Evolutionary conservation across 2,113 vertebrate species (phyloP).

Genomic region (Neotragus moschatus): DNA sequence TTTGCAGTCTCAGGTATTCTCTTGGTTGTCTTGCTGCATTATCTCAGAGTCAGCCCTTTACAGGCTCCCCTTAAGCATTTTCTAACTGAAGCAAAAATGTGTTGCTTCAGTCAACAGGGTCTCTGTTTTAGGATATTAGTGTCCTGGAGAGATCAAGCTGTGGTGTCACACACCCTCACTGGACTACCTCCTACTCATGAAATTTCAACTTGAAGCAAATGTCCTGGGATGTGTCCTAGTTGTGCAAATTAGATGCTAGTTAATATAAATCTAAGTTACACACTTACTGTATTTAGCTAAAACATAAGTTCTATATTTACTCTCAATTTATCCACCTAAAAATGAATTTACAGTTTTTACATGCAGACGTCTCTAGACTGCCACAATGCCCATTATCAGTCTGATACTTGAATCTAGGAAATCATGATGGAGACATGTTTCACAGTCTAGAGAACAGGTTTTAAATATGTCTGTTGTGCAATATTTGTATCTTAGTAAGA

Average conservation of each 20-base stretch:
- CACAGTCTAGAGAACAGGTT: conserved; percentile 53
- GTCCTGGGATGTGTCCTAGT: conserved; percentile 60
- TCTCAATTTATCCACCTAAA: conserved; percentile 51
- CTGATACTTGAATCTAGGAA: conserved; percentile 46
- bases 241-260: conserved; percentile 74
- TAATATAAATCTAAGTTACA: conserved; percentile 69
- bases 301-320: conserved; percentile 62
- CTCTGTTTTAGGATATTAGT: not conserved
- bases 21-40: not conserved
- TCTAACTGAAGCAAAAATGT: not conserved
- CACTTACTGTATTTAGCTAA: conserved; percentile 62
- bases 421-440: conserved; percentile 33
- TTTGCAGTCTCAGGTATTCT: not conserved
- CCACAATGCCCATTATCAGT: conserved; percentile 7
- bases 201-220: conserved; percentile 48
- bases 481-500: conserved; percentile 62
- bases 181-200: conserved; percentile 30
- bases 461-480: conserved; percentile 53
- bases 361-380: conserved; percentile 50
- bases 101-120: not conserved
- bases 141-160: conserved; percentile 4
- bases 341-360: conserved; percentile 66
- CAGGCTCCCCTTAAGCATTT: not conserved
- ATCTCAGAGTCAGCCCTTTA: not conserved
- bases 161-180: not conserved